Base-by-base conservation (phyloP, 2,888 invertebrate species). In the Perdita meconis region DNA sequence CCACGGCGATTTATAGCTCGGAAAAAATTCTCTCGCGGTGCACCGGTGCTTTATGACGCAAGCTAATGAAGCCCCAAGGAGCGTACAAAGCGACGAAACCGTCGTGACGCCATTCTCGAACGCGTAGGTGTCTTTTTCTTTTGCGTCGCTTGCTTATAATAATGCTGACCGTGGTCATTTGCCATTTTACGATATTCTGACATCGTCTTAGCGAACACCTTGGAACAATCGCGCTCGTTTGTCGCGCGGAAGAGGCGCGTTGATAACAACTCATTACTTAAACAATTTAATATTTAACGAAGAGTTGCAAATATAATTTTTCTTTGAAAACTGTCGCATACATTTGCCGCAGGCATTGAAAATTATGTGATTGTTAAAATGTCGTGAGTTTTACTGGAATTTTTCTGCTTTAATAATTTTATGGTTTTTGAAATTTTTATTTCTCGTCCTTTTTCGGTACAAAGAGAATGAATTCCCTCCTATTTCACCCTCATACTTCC, bases 31-130 rank as follows among this genome's bases (percentile, higher is more conserved):
- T 6, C 40, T 47, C 38, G 2, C 22, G 10, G 38, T 12, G 42
- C 6, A 22, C 2, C 16, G 30, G 51, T 66, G 56, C 40, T 76
- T 73, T 66, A 56, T 74, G 76, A 67, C 66, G 76, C 76, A 61
- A 61, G 47, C 56, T 67, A 74, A 76, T 16, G 67, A 74, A 63
- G 57, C 61, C 56, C 57, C 10, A 30, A 50, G n/a, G 65, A 56
- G 22, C 19, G 26, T 26, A 26, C 26, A 30, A 36, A 66, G 53
- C 24, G 10, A 24, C n/a, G 34, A 13, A 8, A 19, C 3, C n/a
- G 16, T 10, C 19, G 34, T 24, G 56, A 74, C 61, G 76, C n/a
- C 44, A 13, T 13, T 36, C 16, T 16, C 30, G 1, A 40, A 13
- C 66, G 63, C 38, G 67, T 67, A 30, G 59, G 67, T 47, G 47